Conservation (phyloP, 2,888 invertebrate genomes). For the Cantharis lateralis region DNA sequence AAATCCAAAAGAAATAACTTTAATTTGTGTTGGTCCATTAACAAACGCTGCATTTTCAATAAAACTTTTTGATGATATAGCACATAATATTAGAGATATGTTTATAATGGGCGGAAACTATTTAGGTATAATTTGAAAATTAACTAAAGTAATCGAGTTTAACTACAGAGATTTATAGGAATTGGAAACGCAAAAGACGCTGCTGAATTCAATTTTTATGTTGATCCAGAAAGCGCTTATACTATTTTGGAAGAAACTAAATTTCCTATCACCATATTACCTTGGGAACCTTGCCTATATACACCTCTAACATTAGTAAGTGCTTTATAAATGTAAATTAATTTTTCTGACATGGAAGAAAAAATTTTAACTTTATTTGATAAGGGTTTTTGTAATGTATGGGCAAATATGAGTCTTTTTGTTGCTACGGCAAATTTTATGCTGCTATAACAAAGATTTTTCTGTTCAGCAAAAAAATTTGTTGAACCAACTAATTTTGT, state of each 20-base stretch:
- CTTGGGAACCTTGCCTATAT: conserved; percentile 70
- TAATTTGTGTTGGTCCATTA: conserved; percentile 73
- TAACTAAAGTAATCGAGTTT: background rate
- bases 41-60: conserved; percentile 81
- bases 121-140: conserved; percentile 59
- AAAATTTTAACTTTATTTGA: too few species aligned
- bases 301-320: conserved; percentile 47
- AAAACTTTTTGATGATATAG: conserved; percentile 69
- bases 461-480: too few species aligned
- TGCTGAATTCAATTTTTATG: conserved; percentile 79
- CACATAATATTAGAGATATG: conserved; percentile 66
- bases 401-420: too few species aligned
- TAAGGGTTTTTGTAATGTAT: too few species aligned
- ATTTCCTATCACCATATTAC: conserved; percentile 65
- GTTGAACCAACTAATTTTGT: too few species aligned
- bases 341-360: too few species aligned
- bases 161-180: conserved; percentile 48
- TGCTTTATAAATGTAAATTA: conserved; percentile 27
- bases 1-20: conserved; percentile 61
- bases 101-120: conserved; percentile 82
- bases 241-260: conserved; percentile 67
- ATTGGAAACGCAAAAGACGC: conserved; percentile 64
- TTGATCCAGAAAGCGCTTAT: conserved; percentile 78
- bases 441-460: too few species aligned
- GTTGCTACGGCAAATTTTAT: too few species aligned